phyloP scores from a whole-genome alignment of 2,797 vertebrate species.

The Halcyon smyrnensis region DNA sequence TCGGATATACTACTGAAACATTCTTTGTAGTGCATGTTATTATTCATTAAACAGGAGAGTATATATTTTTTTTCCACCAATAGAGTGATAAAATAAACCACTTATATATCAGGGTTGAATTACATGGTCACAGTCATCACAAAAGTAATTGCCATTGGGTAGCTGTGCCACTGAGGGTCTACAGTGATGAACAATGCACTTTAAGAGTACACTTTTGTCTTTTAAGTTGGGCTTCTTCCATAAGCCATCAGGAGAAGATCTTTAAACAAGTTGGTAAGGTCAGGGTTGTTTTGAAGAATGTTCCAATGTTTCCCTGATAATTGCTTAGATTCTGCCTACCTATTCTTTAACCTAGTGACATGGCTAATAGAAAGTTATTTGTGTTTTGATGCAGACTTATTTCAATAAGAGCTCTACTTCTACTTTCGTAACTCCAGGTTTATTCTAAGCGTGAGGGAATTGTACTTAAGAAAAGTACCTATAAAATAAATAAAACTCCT shows the following conservation, averaged over 20 bases:
- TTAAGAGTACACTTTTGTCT: slow-evolving; percentile 66
- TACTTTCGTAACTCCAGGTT: slow-evolving; percentile 43
- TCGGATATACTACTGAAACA: neutral
- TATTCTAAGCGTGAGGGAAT: slow-evolving; percentile 48
- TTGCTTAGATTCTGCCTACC: slow-evolving; percentile 42
- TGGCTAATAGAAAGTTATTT: slow-evolving; percentile 67
- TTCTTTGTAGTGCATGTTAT: slow-evolving; percentile 48
- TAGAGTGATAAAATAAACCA: slow-evolving; percentile 71
- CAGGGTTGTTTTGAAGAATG: slow-evolving; percentile 67
- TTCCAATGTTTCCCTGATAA: slow-evolving; percentile 55
- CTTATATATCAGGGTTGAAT: slow-evolving; percentile 63
- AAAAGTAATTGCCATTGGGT: slow-evolving; percentile 71
- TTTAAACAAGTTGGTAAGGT: slow-evolving; percentile 66
- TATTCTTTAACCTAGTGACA: slow-evolving; percentile 65
- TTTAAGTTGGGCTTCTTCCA: slow-evolving; percentile 65
- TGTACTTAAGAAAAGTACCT: slow-evolving; percentile 54
- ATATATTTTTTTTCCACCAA: slow-evolving; percentile 48
- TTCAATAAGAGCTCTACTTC: slow-evolving; percentile 51
- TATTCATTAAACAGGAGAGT: slow-evolving; percentile 64
- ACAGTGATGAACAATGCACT: slow-evolving; percentile 51
- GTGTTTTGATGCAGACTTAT: slow-evolving; percentile 56
- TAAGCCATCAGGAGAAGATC: slow-evolving; percentile 50
- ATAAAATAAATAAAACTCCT: slow-evolving; percentile 62
- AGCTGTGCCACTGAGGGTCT: slow-evolving; percentile 28
- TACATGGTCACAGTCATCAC: slow-evolving; percentile 52